Conservation (phyloP, 2,888 invertebrate genomes). For the Neoascia interrupta region DNA sequence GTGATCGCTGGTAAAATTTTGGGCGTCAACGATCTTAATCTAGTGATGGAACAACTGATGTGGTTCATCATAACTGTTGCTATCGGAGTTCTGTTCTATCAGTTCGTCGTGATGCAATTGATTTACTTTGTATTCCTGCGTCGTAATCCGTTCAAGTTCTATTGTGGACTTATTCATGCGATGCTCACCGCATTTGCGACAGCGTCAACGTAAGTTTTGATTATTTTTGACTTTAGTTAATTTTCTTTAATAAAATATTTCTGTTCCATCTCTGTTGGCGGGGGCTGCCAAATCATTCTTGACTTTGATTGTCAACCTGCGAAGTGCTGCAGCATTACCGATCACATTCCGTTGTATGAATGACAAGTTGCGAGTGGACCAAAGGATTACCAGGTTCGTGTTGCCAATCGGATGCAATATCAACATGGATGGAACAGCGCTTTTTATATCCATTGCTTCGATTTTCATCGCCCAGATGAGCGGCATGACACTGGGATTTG, state of each 20-base stretch:
- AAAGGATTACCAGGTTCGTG: constrained; percentile 91
- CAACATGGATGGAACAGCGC: constrained; percentile 95
- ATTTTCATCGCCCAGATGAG: constrained; percentile 94
- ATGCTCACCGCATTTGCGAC: constrained; percentile 94
- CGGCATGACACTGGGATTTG: constrained; percentile 87
- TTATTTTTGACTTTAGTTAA: constrained; percentile 74
- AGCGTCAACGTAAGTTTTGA: constrained; percentile 89
- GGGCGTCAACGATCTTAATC: constrained; percentile 79
- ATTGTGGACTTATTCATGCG: constrained; percentile 89
- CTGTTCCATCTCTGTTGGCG: no score
- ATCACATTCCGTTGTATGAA: constrained; percentile 93
- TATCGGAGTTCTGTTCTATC: constrained; percentile 90
- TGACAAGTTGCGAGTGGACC: constrained; percentile 89
- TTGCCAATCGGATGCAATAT: constrained; percentile 94
- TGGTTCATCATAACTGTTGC: constrained; percentile 92
- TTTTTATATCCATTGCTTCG: constrained; percentile 93
- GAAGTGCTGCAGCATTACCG: constrained; percentile 92
- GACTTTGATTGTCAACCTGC: constrained; percentile 60
- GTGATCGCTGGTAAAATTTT: constrained; percentile 86
- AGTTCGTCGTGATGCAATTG: constrained; percentile 90
- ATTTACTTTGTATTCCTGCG: constrained; percentile 89
- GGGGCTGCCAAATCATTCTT: no score
- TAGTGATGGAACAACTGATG: constrained; percentile 84
- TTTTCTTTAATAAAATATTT: no score
- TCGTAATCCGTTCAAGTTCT: constrained; percentile 93